These are phyloP conservation scores for Lontra canadensis DNA, from an alignment of 2,113 vertebrate species.

Conservation along the genomic window DNA sequence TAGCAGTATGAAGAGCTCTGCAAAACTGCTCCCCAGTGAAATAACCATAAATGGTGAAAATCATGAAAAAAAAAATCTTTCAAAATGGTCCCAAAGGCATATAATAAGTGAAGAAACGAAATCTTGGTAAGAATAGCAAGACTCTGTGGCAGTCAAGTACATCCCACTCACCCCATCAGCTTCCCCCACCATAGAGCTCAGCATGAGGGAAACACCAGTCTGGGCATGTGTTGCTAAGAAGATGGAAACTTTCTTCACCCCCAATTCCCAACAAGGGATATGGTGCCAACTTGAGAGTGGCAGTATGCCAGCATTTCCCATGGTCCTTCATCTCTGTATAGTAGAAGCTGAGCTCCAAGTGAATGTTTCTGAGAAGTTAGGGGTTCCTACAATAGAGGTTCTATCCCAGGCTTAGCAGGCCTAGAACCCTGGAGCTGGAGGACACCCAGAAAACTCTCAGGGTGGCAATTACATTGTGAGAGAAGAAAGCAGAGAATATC, in stretches of 20 bases:
- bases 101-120: neutral
- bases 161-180: accelerated
- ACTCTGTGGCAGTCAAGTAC: neutral
- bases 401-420: neutral
- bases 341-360: neutral
- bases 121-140: neutral
- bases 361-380: neutral
- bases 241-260: neutral
- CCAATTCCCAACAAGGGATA: neutral
- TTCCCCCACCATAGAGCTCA: neutral
- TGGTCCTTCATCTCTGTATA: neutral
- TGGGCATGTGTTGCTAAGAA: neutral
- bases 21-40: neutral
- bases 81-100: neutral
- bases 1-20: neutral
- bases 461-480: accelerated
- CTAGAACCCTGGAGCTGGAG: neutral
- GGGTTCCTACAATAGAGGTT: neutral
- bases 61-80: neutral
- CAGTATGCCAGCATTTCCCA: neutral
- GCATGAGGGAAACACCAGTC: neutral
- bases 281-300: neutral
- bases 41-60: neutral
- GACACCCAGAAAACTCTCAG: neutral
- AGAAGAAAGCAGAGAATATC: neutral